phyloP scores from a whole-genome alignment of 2,797 vertebrate genomes.

The Tenualosa ilisha region DNA sequence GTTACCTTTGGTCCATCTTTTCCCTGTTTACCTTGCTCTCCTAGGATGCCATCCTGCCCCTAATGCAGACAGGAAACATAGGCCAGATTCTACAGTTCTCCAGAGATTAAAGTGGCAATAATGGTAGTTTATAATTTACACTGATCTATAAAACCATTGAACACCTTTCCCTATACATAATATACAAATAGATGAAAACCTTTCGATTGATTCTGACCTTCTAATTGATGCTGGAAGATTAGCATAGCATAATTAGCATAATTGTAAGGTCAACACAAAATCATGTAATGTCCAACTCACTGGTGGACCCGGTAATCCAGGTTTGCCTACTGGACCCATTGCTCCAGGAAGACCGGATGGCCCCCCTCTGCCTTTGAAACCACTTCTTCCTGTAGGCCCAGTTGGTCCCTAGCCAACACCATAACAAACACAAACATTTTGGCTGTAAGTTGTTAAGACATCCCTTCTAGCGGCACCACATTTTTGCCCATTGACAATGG shows the following conservation, averaged over 20 bases:
- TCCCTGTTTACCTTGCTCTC: slow-evolving; percentile 73
- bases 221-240: no score
- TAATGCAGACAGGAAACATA: slow-evolving; percentile 35
- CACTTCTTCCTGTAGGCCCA: slow-evolving; percentile 67
- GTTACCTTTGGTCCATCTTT: slow-evolving; percentile 72
- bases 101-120: background rate
- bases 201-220: no score
- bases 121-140: background rate
- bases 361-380: slow-evolving; percentile 68
- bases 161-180: no score
- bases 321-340: slow-evolving; percentile 61
- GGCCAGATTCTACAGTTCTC: background rate
- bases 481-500: no score
- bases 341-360: slow-evolving; percentile 65
- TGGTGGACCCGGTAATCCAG: slow-evolving; percentile 64
- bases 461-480: no score
- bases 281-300: slow-evolving; percentile 56
- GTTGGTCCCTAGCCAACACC: slow-evolving; percentile 63
- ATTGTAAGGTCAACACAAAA: background rate
- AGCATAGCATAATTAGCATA: no score
- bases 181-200: no score
- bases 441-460: no score
- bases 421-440: slow-evolving; percentile 13
- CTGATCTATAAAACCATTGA: background rate
- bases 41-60: slow-evolving; percentile 74